phyloP scores from a whole-genome alignment of 1,140 invertebrate species.

The Formica selysi region DNA sequence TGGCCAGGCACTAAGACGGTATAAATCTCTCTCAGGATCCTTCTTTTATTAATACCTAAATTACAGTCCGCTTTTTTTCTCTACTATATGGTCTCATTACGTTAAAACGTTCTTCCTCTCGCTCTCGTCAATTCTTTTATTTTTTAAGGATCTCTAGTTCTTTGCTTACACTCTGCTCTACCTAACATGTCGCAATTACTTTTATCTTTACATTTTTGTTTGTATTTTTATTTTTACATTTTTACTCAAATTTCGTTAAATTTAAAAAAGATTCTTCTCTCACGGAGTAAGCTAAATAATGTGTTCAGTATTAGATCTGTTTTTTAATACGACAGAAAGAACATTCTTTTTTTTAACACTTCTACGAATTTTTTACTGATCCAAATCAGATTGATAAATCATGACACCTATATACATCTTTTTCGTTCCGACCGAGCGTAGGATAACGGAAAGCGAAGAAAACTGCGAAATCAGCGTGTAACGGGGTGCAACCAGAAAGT shows the following conservation, averaged over 20 bases:
- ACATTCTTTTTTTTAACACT: neutral
- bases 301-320: neutral
- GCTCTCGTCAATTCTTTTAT: conserved; percentile 10
- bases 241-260: neutral
- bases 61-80: neutral
- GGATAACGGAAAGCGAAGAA: conserved; percentile 40
- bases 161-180: neutral
- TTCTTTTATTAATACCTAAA: conserved; percentile 46
- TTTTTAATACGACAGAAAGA: neutral
- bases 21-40: conserved; percentile 12
- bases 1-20: neutral
- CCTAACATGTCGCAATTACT: neutral
- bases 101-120: conserved; percentile 34
- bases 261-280: no score
- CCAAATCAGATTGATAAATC: conserved; percentile 11
- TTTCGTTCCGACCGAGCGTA: neutral
- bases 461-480: conserved; percentile 76
- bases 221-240: neutral
- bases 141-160: neutral
- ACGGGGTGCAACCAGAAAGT: conserved; percentile 59
- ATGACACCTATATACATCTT: conserved; percentile 10
- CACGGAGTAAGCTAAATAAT: neutral
- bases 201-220: neutral
- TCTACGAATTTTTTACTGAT: neutral
- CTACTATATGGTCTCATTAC: conserved; percentile 42